phyloP scores from a whole-genome alignment of 2,888 invertebrate species.

The Caenorhabditis parvicauda region DNA sequence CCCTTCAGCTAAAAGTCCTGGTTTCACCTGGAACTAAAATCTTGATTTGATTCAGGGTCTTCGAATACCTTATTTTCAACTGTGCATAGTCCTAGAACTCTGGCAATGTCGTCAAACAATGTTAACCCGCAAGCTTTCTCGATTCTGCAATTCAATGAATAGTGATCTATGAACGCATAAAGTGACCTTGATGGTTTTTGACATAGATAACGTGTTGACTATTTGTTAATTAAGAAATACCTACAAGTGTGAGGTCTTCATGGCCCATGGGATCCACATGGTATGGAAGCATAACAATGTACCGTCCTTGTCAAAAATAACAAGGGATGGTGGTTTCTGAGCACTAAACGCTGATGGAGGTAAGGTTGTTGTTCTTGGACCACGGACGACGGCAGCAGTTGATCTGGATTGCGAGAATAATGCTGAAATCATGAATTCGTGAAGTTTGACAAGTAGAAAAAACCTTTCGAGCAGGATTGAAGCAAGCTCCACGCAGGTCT shows the following conservation, averaged over 20 bases:
- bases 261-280: constrained; percentile 66
- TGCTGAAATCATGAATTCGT: neutral
- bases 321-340: constrained; percentile 44
- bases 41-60: neutral
- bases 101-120: constrained; percentile 20
- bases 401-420: neutral
- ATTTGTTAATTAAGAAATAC: constrained; percentile 5
- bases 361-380: constrained; percentile 13
- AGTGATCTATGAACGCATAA: too few relatives aligned
- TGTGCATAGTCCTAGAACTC: constrained; percentile 31
- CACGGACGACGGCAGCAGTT: constrained; percentile 7
- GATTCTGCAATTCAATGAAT: constrained; percentile 19
- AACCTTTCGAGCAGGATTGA: too few relatives aligned
- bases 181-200: too few relatives aligned
- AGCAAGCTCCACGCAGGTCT: too few relatives aligned
- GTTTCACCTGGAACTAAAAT: constrained; percentile 45
- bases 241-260: constrained; percentile 53
- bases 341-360: constrained; percentile 6
- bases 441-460: too few relatives aligned
- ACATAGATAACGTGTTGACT: too few relatives aligned
- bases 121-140: constrained; percentile 17
- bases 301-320: constrained; percentile 67
- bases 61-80: constrained; percentile 26
- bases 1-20: constrained; percentile 65
- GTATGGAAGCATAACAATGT: constrained; percentile 66